These are phyloP conservation scores for Gavialis gangeticus DNA, from an alignment of 2,113 vertebrate species.

Conservation along the genomic window DNA sequence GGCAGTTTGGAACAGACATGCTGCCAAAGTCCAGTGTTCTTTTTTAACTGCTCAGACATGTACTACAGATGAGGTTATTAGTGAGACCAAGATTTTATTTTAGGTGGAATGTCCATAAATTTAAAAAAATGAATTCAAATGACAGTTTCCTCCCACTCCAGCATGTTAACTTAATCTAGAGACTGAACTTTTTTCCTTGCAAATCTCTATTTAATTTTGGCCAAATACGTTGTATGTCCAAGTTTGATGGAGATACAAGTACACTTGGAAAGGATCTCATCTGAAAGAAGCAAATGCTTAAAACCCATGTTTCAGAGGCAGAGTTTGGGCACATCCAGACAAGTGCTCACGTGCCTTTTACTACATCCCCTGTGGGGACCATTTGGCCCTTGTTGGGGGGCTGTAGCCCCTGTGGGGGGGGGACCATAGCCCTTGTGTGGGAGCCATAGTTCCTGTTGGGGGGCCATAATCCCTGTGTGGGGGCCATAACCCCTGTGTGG, in stretches of 20 bases:
- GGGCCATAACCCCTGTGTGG: no score
- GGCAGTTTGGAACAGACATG: constrained; percentile 22
- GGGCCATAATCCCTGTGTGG: no score
- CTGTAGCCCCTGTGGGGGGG: no score
- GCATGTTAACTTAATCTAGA: constrained; percentile 41
- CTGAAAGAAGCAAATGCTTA: neutral
- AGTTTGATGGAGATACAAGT: constrained; percentile 39
- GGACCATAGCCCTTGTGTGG: no score
- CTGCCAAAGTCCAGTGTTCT: constrained; percentile 36
- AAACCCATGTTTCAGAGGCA: neutral
- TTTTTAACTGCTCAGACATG: constrained; percentile 54
- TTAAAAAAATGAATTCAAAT: constrained; percentile 45
- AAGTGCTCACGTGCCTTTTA: no score
- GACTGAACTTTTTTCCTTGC: constrained; percentile 48
- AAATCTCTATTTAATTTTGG: constrained; percentile 41
- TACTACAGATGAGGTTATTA: constrained; percentile 26
- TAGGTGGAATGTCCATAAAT: constrained; percentile 28
- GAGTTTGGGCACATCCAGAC: neutral
- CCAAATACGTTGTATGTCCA: neutral
- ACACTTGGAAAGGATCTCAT: constrained; percentile 28
- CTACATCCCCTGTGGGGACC: no score
- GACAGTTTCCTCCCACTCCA: constrained; percentile 15
- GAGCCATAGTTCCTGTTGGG: no score
- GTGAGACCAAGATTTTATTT: constrained; percentile 51
- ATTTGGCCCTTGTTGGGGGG: no score